A percentile compares a stretch with the other conserved stretches of the same genome.
Conservation (phyloP, 2,888 invertebrate genomes). For the Gonocerus acuteangulatus region DNA sequence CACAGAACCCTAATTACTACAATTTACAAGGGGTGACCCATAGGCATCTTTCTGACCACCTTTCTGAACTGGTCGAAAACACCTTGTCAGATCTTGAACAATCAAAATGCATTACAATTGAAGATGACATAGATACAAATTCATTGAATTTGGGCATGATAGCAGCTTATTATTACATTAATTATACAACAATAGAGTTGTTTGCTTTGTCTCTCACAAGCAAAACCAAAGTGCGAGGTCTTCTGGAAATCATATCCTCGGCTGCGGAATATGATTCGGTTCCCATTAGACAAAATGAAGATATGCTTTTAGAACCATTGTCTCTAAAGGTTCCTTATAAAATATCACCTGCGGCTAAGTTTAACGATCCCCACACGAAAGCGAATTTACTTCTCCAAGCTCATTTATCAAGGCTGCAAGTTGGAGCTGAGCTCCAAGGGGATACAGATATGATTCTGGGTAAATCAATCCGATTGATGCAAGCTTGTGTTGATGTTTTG, state of each 20-base stretch:
- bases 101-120: constrained; percentile 93
- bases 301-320: constrained; percentile 66
- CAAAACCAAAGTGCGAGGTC: constrained; percentile 94
- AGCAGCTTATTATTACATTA: constrained; percentile 99
- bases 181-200: constrained; percentile 98
- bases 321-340: constrained; percentile 56
- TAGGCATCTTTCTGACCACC: constrained; percentile 93
- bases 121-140: constrained; percentile 95
- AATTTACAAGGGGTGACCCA: constrained; percentile 95
- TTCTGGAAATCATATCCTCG: constrained; percentile 94
- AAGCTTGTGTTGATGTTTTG: constrained; percentile 91
- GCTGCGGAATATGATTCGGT: constrained; percentile 95
- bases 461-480: constrained; percentile 76
- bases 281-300: constrained; percentile 91
- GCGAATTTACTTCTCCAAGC: constrained; percentile 92
- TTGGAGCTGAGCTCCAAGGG: constrained; percentile 92
- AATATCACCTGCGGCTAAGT: constrained; percentile 56
- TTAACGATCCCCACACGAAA: constrained; percentile 94
- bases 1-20: constrained; percentile 99
- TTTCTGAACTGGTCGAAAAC: constrained; percentile 94
- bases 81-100: constrained; percentile 91
- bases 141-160: constrained; percentile 99
- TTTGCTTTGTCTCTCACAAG: constrained; percentile 94
- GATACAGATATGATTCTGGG: constrained; percentile 87
- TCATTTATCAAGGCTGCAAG: constrained; percentile 85